These are phyloP conservation scores for Penaeus indicus DNA, from an alignment of 1,140 invertebrate genomes.

Conservation along the genomic window DNA sequence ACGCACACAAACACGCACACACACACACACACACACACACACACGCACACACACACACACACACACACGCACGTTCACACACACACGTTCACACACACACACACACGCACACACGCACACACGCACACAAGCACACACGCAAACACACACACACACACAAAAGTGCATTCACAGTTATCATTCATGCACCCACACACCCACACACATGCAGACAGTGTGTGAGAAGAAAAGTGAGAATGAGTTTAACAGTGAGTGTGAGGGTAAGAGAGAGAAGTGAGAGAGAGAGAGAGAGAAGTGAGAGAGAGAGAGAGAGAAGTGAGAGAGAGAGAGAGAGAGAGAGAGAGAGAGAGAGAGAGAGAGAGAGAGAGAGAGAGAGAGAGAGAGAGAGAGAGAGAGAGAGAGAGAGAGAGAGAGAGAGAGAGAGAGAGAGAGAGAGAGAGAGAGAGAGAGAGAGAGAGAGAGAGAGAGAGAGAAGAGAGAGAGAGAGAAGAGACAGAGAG, in stretches of 20 bases:
- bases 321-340: neutral
- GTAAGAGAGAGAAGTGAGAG: neutral
- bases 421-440: neutral
- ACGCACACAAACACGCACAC: too few relatives aligned
- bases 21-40: too few relatives aligned
- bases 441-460: neutral
- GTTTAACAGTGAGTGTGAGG: neutral
- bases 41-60: too few relatives aligned
- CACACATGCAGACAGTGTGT: too few relatives aligned
- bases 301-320: neutral
- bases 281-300: neutral
- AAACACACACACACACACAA: too few relatives aligned
- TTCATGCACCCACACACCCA: too few relatives aligned
- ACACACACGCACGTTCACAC: too few relatives aligned
- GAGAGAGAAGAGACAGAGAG: neutral
- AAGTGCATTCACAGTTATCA: too few relatives aligned
- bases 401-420: neutral
- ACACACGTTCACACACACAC: too few relatives aligned
- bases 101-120: too few relatives aligned
- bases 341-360: neutral
- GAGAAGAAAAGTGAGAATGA: neutral
- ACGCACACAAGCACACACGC: too few relatives aligned
- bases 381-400: neutral
- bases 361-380: neutral
- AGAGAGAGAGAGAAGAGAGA: neutral